Conservation (phyloP, 2,888 invertebrate genomes). For the Apotomis betuletana region DNA sequence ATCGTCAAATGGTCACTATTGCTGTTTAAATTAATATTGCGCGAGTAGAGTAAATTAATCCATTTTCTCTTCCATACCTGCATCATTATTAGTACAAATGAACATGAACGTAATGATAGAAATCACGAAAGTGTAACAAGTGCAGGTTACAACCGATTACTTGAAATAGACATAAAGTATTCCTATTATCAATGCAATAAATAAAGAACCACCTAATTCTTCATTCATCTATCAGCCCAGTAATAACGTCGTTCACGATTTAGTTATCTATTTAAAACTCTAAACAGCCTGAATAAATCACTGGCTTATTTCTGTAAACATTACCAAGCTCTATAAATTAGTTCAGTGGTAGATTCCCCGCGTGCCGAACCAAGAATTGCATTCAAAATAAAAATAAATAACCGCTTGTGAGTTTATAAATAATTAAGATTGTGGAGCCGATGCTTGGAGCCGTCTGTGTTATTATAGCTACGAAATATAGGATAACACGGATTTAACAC, state of each 20-base stretch:
- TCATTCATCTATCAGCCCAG: constrained; percentile 13
- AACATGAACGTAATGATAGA: no score
- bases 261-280: constrained; percentile 24
- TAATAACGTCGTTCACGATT: constrained; percentile 16
- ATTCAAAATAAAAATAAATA: constrained; percentile 59
- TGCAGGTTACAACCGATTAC: no score
- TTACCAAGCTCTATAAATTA: constrained; percentile 47
- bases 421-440: constrained; percentile 72
- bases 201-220: constrained; percentile 9
- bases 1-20: no score
- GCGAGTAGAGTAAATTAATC: no score
- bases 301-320: constrained; percentile 46
- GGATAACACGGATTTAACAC: constrained; percentile 51
- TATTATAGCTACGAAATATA: constrained; percentile 68
- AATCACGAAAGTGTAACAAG: no score
- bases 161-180: no score
- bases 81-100: no score
- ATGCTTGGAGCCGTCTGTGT: constrained; percentile 56
- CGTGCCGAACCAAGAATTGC: constrained; percentile 59
- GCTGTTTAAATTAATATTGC: no score
- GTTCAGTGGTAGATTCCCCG: constrained; percentile 49
- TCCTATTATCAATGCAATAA: neutral
- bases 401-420: constrained; percentile 61
- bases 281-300: constrained; percentile 44
- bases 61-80: no score